phyloP scores from a whole-genome alignment of 2,113 vertebrate species.

The Rhegmatorhina hoffmannsi region DNA sequence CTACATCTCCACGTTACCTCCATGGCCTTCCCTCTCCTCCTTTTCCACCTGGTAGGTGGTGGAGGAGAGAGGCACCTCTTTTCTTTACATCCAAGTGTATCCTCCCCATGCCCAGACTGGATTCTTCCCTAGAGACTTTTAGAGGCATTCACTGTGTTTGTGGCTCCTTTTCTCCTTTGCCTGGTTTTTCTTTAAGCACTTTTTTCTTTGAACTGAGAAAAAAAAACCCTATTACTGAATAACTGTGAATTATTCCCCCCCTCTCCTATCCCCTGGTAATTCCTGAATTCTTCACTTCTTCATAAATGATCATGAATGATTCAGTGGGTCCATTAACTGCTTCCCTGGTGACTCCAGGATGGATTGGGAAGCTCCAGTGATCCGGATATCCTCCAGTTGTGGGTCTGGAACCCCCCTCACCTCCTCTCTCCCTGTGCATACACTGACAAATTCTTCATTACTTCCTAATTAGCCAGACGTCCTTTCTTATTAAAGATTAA shows the following conservation, averaged over 20 bases:
- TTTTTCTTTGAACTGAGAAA: neutral
- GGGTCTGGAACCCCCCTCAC: neutral
- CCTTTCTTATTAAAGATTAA: conserved; percentile 34
- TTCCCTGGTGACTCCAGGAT: neutral
- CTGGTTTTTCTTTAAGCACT: neutral
- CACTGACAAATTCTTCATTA: neutral
- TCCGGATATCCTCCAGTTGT: neutral
- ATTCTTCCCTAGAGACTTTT: neutral
- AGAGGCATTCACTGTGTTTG: neutral
- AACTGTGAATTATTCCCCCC: neutral
- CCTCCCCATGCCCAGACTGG: neutral
- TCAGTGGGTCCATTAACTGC: neutral
- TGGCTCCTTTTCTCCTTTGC: neutral
- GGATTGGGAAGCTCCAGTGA: neutral
- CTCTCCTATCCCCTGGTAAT: neutral
- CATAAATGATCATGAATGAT: neutral
- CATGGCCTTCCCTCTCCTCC: too few species aligned
- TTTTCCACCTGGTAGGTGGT: too few species aligned
- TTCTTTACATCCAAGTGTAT: too few species aligned
- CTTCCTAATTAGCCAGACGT: neutral
- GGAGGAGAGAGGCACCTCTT: too few species aligned
- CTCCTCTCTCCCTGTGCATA: neutral
- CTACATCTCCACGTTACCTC: too few species aligned
- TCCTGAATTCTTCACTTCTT: neutral
- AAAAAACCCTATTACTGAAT: neutral